phyloP scores from a whole-genome alignment of 2,113 vertebrate species.

The Chaenocephalus aceratus region DNA sequence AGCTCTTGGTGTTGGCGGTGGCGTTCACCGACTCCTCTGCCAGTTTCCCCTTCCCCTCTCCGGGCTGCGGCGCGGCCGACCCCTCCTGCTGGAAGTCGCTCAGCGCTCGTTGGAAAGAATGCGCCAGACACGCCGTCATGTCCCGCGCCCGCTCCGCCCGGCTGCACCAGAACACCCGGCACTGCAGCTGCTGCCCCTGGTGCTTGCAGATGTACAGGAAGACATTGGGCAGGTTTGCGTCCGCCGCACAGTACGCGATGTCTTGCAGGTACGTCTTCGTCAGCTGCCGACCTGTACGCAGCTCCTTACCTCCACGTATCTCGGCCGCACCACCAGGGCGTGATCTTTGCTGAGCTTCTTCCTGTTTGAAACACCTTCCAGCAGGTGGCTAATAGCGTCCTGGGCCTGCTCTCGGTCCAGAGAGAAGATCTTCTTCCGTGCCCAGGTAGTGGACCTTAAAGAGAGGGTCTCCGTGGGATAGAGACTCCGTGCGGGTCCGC shows the following conservation, averaged over 20 bases:
- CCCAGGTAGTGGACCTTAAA: conserved; percentile 88
- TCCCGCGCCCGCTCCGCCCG: conserved; percentile 82
- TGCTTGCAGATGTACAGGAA: conserved; percentile 88
- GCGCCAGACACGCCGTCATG: conserved; percentile 84
- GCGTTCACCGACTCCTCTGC: conserved; percentile 64
- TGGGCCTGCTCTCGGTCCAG: conserved; percentile 84
- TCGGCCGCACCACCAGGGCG: conserved; percentile 83
- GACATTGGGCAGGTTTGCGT: conserved; percentile 80
- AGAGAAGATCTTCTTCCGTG: conserved; percentile 86
- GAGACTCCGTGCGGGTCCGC: conserved; percentile 82
- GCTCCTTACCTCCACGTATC: conserved; percentile 88
- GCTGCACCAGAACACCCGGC: conserved; percentile 87
- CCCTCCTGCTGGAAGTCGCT: conserved; percentile 82
- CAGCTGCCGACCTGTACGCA: conserved; percentile 86
- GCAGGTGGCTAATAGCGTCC: conserved; percentile 81
- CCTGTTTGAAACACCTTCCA: conserved; percentile 69
- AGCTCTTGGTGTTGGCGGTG: conserved; percentile 64
- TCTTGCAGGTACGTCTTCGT: conserved; percentile 88
- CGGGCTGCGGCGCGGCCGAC: conserved; percentile 54
- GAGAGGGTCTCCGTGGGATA: conserved; percentile 86
- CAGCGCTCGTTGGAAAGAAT: conserved; percentile 84
- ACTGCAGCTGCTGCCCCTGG: conserved; percentile 86
- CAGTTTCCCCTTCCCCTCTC: conserved; percentile 45
- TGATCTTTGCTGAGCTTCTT: conserved; percentile 85
- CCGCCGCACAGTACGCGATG: conserved; percentile 85